These are phyloP conservation scores for Carollia perspicillata DNA, from an alignment of 2,113 vertebrate species.

Conservation along the genomic window DNA sequence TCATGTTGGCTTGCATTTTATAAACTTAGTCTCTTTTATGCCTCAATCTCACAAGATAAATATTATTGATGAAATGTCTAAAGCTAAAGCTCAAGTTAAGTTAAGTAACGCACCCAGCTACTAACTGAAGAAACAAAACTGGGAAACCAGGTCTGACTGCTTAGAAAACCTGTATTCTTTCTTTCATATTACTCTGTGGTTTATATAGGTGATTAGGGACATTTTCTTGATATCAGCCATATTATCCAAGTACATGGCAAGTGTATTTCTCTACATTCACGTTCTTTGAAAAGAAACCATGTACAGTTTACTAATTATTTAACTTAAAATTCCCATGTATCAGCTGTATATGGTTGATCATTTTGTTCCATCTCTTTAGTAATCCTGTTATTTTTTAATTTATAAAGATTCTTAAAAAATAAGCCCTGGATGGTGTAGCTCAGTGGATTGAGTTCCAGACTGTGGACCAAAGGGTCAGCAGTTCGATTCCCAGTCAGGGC, in stretches of 20 bases:
- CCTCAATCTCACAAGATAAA: not conserved
- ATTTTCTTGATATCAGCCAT: not conserved
- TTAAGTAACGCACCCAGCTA: not conserved
- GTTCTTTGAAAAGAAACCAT: not conserved
- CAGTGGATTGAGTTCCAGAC: too few species aligned
- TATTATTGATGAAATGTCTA: not conserved
- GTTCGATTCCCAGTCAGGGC: too few species aligned
- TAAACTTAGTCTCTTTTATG: not conserved
- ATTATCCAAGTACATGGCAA: not conserved
- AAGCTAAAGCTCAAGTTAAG: not conserved
- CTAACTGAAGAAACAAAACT: not conserved
- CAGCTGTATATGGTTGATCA: not conserved
- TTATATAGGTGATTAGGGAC: not conserved
- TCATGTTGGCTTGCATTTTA: not conserved
- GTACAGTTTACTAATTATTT: not conserved
- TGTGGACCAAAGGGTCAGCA: too few species aligned
- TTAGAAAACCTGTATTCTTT: not conserved
- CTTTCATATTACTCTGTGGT: not conserved
- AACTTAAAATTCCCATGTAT: not conserved
- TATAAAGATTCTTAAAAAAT: not conserved
- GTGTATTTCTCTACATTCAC: not conserved
- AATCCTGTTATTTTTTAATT: not conserved
- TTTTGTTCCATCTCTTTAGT: slow-evolving; percentile 11
- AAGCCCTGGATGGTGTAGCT: too few species aligned
- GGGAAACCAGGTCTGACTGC: not conserved